Conservation (phyloP, 1,140 invertebrate genomes). For the Heliconius eleuchia region DNA sequence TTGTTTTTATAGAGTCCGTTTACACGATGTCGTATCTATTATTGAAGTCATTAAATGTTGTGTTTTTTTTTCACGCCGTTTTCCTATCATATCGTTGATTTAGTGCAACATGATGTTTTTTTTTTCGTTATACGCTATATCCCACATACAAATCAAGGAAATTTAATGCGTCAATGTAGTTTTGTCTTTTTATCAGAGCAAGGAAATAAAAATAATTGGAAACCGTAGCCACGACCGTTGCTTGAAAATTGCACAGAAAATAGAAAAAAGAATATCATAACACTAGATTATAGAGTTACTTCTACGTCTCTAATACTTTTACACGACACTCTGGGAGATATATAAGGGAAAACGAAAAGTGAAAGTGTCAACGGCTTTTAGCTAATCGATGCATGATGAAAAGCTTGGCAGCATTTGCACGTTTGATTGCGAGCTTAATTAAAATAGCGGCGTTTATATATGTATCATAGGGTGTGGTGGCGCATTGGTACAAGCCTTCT, state of each 20-base stretch:
- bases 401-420: constrained; percentile 5
- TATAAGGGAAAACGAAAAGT: background rate
- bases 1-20: background rate
- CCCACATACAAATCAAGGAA: background rate
- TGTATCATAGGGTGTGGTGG: too few relatives aligned
- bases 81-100: too few relatives aligned
- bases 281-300: too few relatives aligned
- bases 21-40: background rate
- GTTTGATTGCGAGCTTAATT: constrained; percentile 10
- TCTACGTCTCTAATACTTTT: background rate
- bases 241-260: too few relatives aligned
- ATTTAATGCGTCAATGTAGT: background rate
- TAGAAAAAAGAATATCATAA: too few relatives aligned
- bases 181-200: too few relatives aligned
- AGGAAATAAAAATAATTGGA: too few relatives aligned
- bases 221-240: too few relatives aligned
- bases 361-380: background rate
- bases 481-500: too few relatives aligned
- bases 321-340: background rate
- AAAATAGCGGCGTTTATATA: background rate
- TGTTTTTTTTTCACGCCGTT: background rate
- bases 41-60: background rate
- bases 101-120: background rate
- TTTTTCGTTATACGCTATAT: background rate
- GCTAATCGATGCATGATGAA: constrained; percentile 3